Percentiles rank a stretch among this genome's conserved stretches.
phyloP scores from a whole-genome alignment of 64 coral and sea anemone species.

The Stylophora pistillata region DNA sequence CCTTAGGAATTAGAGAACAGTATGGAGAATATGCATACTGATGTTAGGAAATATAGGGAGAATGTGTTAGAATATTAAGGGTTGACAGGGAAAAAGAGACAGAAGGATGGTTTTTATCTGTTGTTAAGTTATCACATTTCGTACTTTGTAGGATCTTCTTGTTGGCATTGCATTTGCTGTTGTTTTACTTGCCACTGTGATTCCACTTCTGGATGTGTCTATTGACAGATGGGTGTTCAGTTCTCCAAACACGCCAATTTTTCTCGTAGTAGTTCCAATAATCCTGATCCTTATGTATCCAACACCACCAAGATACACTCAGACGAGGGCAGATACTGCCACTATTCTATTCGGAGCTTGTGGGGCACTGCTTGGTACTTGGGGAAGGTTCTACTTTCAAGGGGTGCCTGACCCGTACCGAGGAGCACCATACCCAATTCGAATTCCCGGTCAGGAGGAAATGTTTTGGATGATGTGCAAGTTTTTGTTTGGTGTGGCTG shows the following conservation, averaged over 20 bases:
- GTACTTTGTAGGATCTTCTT: conserved; percentile 65
- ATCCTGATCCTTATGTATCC: conserved; percentile 80
- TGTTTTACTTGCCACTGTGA: conserved; percentile 60
- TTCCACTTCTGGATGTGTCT: conserved; percentile 63
- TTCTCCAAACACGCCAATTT: conserved; percentile 80
- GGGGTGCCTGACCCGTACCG: conserved; percentile 62
- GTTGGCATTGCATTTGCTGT: conserved; percentile 67
- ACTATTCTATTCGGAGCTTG: conserved; percentile 66
- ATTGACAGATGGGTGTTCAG: conserved; percentile 78
- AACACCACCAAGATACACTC: conserved; percentile 66
- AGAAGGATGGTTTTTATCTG: no score
- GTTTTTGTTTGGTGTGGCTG: conserved; percentile 75
- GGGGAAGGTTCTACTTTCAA: conserved; percentile 54
- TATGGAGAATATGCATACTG: no score
- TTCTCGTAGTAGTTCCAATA: conserved; percentile 68
- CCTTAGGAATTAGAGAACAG: no score
- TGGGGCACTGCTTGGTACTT: conserved; percentile 71
- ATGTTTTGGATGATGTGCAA: conserved; percentile 69
- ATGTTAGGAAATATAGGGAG: no score
- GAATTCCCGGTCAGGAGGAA: conserved; percentile 57
- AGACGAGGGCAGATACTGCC: conserved; percentile 78
- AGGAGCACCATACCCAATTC: conserved; percentile 63
- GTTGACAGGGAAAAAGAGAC: no score
- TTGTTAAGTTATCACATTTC: not conserved
- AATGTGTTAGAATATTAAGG: no score